Percentiles rank a stretch among this genome's conserved stretches.
Evolutionary conservation across 2,113 vertebrate genomes (phyloP).

Genomic region (Apodemus sylvaticus): DNA sequence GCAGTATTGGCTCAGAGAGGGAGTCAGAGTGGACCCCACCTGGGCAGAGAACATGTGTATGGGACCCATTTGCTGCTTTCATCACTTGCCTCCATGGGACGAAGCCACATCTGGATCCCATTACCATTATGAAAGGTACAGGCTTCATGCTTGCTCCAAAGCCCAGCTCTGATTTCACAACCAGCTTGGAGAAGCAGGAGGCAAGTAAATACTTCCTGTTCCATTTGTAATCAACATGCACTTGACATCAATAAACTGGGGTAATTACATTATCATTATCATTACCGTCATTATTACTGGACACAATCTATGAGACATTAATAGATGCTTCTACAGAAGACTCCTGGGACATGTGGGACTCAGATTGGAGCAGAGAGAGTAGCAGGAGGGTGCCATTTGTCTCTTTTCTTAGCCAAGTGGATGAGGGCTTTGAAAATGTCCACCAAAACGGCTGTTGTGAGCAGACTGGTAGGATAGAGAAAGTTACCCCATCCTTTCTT

Average conservation of each 20-base stretch:
- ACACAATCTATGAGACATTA: slow-evolving; percentile 78
- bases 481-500: background rate
- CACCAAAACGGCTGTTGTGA: slow-evolving; percentile 51
- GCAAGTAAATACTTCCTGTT: slow-evolving; percentile 87
- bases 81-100: slow-evolving; percentile 94
- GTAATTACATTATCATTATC: slow-evolving; percentile 84
- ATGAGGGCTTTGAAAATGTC: slow-evolving; percentile 43
- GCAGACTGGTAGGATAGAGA: background rate
- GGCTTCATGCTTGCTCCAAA: slow-evolving; percentile 86
- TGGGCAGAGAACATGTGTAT: slow-evolving; percentile 89
- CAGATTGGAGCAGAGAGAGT: background rate
- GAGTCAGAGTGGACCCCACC: slow-evolving; percentile 82
- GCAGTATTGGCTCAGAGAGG: slow-evolving; percentile 78
- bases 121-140: slow-evolving; percentile 94
- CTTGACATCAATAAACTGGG: slow-evolving; percentile 84
- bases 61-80: slow-evolving; percentile 93
- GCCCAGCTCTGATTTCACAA: slow-evolving; percentile 80
- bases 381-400: slow-evolving; percentile 25
- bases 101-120: slow-evolving; percentile 92
- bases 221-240: slow-evolving; percentile 86
- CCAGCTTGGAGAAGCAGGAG: slow-evolving; percentile 85
- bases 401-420: slow-evolving; percentile 43
- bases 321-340: slow-evolving; percentile 76
- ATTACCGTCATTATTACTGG: slow-evolving; percentile 83
- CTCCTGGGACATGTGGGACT: slow-evolving; percentile 55